Evolutionary conservation across 2,113 vertebrate species (phyloP).

Genomic region (Papio anubis): DNA sequence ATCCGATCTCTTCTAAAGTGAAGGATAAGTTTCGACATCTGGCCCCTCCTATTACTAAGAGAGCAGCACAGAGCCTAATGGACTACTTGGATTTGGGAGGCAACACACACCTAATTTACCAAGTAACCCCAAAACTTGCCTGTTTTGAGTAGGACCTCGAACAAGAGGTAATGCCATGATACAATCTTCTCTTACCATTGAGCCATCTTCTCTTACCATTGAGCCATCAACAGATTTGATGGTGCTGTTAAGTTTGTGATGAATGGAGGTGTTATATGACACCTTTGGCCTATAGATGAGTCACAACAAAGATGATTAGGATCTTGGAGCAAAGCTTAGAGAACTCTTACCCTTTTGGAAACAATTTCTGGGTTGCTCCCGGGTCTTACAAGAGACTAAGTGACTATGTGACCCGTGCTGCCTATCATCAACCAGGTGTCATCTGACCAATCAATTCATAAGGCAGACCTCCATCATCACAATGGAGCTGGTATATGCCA

Average conservation of each 20-base stretch:
- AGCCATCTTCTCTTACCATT: not conserved
- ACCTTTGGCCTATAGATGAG: not conserved
- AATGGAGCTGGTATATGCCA: not conserved
- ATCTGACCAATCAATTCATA: not conserved
- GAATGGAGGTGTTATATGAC: not conserved
- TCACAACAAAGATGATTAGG: not conserved
- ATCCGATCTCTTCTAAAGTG: not conserved
- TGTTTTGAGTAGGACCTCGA: not conserved
- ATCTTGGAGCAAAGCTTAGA: not conserved
- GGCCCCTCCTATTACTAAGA: not conserved
- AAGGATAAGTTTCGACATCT: not conserved
- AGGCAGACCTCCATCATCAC: not conserved
- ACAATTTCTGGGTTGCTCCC: not conserved
- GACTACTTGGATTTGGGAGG: not conserved
- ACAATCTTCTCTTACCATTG: not conserved
- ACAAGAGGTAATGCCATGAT: not conserved
- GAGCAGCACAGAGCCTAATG: not conserved
- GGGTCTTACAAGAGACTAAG: not conserved
- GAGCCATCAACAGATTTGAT: not conserved
- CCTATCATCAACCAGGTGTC: not conserved
- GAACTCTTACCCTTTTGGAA: not conserved
- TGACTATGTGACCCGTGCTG: not conserved
- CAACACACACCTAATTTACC: not conserved
- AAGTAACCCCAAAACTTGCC: not conserved
- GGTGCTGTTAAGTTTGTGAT: not conserved